Evolutionary conservation across 2,797 vertebrate species (phyloP), one percentile per base, ranked within the genome.

Genomic region (Rhodeus uyekii): DNA sequence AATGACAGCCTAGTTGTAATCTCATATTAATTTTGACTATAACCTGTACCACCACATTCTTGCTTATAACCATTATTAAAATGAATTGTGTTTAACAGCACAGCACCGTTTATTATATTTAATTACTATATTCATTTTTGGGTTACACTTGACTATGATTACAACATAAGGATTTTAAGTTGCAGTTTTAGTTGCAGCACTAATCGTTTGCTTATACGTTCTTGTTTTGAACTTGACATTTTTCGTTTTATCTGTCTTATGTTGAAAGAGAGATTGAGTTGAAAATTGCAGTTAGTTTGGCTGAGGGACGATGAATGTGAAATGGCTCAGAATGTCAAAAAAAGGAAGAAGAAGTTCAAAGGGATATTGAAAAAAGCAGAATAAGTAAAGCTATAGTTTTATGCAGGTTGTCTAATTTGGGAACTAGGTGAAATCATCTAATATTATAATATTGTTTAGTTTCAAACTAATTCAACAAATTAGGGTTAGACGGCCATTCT

Each of bases 161-260:
- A 34, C 10, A 72, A 72, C 12, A 36, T 73, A 27, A 24, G 24
- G 9, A 27, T 61, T 16, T 29, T 32, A 61, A 34, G n/a, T n/a
- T n/a, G n/a, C n/a, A n/a, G n/a, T n/a, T n/a, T 81, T 14, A 34
- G 58, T 64, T 50, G 22, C 44, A n/a, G 32, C 18, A 18, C 29
- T n/a, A 64, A 64, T 64, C 74, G 32, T 72, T 81, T 64, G 42
- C 69, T 80, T 73, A 69, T 63, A 48, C 39, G 13, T 63, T 80
- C n/a, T 53, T 81, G 55, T 61, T 73, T 10, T 81, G 58, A 38
- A 38, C 29, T 48, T 81, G n/a, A 48, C 42, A n/a, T 71, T 10
- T 36, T 60, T 69, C n/a, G n/a, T 69, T 71, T 71, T 63, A 80
- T 71, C 42, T 72, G 67, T 72, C n/a, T 48, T 24, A n/a, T 61